Base-by-base conservation (phyloP, 2,888 invertebrate genomes). In the Ecdyonurus torrentis region DNA sequence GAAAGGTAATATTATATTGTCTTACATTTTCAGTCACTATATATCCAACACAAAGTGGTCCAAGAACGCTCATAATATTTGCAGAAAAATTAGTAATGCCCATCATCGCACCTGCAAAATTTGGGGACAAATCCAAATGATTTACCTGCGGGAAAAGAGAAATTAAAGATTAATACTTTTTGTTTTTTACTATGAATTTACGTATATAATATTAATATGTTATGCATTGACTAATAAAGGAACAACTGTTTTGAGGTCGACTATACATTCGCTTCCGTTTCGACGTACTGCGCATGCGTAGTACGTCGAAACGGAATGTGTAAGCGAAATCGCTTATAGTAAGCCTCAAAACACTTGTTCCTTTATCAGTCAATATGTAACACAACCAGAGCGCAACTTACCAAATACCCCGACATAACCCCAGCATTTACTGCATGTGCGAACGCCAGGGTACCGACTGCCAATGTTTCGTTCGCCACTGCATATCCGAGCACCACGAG, bases 71-170 rank as follows among this genome's bases (percentile, higher is more conserved):
- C 2, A 75, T 68, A 1, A 76, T 67, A 37, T 76, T 75, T 0
- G 77, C 77, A 24, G 75, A 65, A 58, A 75, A 74, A 67, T 79
- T 79, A 0, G 76, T 76, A n/a, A 79, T 73, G 0, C 78, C 77
- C 75, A 78, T 77, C 67, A 78, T 69, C 1, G 75, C 74, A 0
- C 78, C 78, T 10, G 78, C 78, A 64, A 73, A 78, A 65, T 78
- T 77, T 1, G 78, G 78, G 18, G 79, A 76, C 23, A 79, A 70
- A 67, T 79, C 79, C 2, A 79, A 75, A 64, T 77, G 78, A 67
- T 77, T 78, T 52, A 80, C 76, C 65, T 75, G 72, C 63, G 71
- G 74, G n/a, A n/a, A n/a, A n/a, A n/a, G n/a, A n/a, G n/a, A n/a
- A n/a, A n/a, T n/a, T n/a, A n/a, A n/a, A n/a, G n/a, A n/a, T n/a